Conservation (phyloP, 2,113 vertebrate genomes). For the Mustelus asterias region DNA sequence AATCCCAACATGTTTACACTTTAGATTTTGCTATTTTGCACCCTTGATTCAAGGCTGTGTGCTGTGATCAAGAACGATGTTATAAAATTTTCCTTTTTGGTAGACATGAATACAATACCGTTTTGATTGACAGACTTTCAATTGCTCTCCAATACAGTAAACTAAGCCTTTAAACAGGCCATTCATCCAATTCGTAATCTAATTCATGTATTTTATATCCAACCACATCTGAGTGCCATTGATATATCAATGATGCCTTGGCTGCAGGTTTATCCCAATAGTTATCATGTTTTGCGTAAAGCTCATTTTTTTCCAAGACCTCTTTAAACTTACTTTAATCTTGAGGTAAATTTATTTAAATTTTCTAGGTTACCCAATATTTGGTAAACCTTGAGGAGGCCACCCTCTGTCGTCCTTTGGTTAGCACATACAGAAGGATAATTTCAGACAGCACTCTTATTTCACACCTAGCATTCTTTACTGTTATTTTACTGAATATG, state of each 20-base stretch:
- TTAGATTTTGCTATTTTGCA: not conserved
- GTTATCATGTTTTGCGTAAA: not conserved
- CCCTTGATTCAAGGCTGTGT: not conserved
- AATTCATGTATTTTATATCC: not conserved
- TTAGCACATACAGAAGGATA: too few relatives aligned
- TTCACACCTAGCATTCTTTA: not conserved
- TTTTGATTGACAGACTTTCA: not conserved
- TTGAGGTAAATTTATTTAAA: not conserved
- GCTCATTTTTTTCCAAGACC: not conserved
- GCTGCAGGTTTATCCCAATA: not conserved
- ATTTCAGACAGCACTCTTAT: not conserved
- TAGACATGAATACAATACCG: not conserved
- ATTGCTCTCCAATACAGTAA: not conserved
- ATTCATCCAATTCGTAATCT: not conserved
- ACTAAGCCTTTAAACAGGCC: not conserved
- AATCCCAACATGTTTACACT: not conserved
- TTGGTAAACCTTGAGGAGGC: not conserved
- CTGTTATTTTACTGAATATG: not conserved
- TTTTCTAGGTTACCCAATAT: not conserved
- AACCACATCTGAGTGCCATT: not conserved
- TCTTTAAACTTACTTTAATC: not conserved
- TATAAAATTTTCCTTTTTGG: not conserved
- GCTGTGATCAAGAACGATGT: not conserved
- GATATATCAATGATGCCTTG: not conserved
- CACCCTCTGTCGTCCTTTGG: not conserved